A percentile compares a stretch with the other conserved stretches of the same genome.
phyloP scores from a whole-genome alignment of 2,888 invertebrate species.

The Myopa testacea region DNA sequence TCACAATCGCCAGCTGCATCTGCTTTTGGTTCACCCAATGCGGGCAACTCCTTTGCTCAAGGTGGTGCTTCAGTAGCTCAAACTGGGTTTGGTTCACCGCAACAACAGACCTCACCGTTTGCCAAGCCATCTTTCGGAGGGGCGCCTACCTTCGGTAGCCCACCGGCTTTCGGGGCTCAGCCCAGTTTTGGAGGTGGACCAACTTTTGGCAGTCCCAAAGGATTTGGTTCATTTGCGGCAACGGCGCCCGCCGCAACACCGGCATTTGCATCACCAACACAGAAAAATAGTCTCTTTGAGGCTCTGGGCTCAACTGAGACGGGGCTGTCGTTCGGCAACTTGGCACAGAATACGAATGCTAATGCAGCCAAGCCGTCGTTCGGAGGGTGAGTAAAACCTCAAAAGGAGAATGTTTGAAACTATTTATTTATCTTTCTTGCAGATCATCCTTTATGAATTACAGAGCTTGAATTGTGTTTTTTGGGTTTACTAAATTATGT shows the following conservation, averaged over 20 bases:
- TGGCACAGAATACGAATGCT: conserved; percentile 62
- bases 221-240: conserved; percentile 59
- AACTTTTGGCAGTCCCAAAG: conserved; percentile 64
- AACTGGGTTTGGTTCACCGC: conserved; percentile 63
- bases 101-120: conserved; percentile 50
- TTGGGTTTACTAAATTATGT: not conserved
- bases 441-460: conserved; percentile 52
- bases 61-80: conserved; percentile 59
- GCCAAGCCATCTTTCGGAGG: conserved; percentile 52
- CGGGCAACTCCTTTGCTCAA: conserved; percentile 55
- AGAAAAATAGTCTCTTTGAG: conserved; percentile 64
- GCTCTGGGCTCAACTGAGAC: conserved; percentile 63
- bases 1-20: conserved; percentile 51
- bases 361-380: conserved; percentile 63
- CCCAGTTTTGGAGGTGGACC: conserved; percentile 65
- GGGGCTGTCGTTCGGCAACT: conserved; percentile 65
- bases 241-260: conserved; percentile 48
- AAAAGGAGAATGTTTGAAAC: not conserved
- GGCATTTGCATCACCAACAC: conserved; percentile 55
- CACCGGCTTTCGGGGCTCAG: conserved; percentile 63
- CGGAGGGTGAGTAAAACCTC: conserved; percentile 59
- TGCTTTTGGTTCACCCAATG: conserved; percentile 52
- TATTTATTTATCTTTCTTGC: conserved; percentile 26
- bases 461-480: conserved; percentile 45
- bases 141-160: conserved; percentile 55